Conservation (phyloP, 2,113 vertebrate species). For the Vombatus ursinus region DNA sequence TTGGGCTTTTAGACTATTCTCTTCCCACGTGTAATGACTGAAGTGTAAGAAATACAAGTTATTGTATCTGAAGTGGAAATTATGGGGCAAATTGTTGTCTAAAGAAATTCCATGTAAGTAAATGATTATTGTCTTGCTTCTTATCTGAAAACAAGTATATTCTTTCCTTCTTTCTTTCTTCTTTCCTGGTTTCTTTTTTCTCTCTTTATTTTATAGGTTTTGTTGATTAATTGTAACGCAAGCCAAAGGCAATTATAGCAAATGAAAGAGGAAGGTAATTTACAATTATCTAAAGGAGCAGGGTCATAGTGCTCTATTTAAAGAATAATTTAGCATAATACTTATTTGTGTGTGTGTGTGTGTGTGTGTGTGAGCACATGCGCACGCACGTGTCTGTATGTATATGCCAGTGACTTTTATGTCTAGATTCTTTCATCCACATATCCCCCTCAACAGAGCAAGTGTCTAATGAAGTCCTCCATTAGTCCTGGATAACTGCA, state of each 20-base stretch:
- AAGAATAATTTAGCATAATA: not conserved
- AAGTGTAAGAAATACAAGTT: not conserved
- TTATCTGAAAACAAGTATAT: not conserved
- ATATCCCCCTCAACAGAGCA: not conserved
- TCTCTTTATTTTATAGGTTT: not conserved
- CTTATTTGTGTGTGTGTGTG: not conserved
- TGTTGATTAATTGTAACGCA: not conserved
- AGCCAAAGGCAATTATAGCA: not conserved
- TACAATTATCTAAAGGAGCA: not conserved
- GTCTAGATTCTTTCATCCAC: not conserved
- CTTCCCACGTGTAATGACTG: not conserved
- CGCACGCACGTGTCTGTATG: too few species aligned
- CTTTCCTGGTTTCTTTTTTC: not conserved
- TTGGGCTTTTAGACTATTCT: not conserved
- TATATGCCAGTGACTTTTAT: not conserved
- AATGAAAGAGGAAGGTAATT: not conserved
- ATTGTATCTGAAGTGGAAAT: not conserved
- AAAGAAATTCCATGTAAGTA: not conserved
- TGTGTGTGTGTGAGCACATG: accelerated
- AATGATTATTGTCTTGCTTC: not conserved
- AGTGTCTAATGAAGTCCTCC: not conserved
- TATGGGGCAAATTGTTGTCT: too few species aligned
- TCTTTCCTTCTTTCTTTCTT: not conserved
- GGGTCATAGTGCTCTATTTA: not conserved
- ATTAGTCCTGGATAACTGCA: not conserved